phyloP scores from a whole-genome alignment of 2,113 vertebrate species.

The Sander vitreus region DNA sequence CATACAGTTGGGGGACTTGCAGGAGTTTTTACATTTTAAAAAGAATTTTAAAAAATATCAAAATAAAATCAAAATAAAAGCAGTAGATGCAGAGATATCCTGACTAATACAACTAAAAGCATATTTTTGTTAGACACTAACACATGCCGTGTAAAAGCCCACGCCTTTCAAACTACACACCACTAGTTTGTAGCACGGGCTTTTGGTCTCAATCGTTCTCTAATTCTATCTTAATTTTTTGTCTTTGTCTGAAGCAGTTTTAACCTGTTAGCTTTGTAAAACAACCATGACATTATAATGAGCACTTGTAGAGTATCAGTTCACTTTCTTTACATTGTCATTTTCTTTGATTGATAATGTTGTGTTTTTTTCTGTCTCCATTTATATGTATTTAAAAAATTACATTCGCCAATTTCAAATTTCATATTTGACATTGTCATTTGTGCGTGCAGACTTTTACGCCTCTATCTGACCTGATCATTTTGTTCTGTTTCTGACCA shows the following conservation, averaged over 20 bases:
- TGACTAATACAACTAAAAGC: background rate
- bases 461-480: background rate
- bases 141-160: background rate
- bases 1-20: background rate
- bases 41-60: too few species aligned
- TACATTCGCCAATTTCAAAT: background rate
- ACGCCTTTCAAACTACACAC: background rate
- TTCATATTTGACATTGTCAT: background rate
- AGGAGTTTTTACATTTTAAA: background rate
- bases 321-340: background rate
- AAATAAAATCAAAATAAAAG: background rate
- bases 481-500: background rate
- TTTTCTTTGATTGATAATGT: slow-evolving; percentile 1
- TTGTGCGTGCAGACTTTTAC: background rate
- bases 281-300: background rate
- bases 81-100: background rate
- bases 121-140: background rate
- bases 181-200: background rate
- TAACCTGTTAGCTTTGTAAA: slow-evolving; percentile 20
- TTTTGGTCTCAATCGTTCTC: background rate
- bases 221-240: background rate
- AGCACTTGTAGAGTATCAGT: background rate
- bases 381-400: background rate
- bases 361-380: background rate
- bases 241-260: slow-evolving; percentile 20